These are phyloP conservation scores for Tenodera sinensis DNA, from an alignment of 2,888 invertebrate species.

Conservation along the genomic window DNA sequence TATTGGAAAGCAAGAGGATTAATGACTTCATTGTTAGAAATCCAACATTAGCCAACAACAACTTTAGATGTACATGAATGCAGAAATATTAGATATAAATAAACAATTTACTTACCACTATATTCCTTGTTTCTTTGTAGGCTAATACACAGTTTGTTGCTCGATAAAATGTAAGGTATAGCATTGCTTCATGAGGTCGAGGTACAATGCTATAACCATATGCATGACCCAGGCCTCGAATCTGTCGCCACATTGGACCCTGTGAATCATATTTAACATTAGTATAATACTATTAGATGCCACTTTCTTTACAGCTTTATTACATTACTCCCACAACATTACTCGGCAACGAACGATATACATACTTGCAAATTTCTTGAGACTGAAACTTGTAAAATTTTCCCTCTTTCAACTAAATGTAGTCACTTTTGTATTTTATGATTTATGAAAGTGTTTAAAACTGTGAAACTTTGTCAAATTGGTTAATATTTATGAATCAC, in stretches of 20 bases:
- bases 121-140: slow-evolving; percentile 65
- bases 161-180: slow-evolving; percentile 69
- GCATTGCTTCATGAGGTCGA: slow-evolving; percentile 62
- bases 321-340: too few species aligned
- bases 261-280: slow-evolving; percentile 40
- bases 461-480: too few species aligned
- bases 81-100: not conserved
- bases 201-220: slow-evolving; percentile 63
- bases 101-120: not conserved
- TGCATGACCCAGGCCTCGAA: slow-evolving; percentile 81
- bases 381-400: too few species aligned
- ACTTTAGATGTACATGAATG: not conserved
- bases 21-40: too few species aligned
- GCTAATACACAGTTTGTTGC: slow-evolving; percentile 77
- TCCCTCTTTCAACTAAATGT: too few species aligned
- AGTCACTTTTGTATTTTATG: too few species aligned
- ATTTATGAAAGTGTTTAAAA: too few species aligned
- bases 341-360: too few species aligned
- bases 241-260: slow-evolving; percentile 86
- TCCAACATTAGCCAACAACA: too few species aligned
- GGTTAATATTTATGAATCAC: too few species aligned
- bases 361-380: too few species aligned
- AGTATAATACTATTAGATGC: not conserved
- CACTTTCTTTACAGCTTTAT: not conserved
- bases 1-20: too few species aligned